A percentile compares a stretch with the other conserved stretches of the same genome.
Evolutionary conservation across 2,888 invertebrate genomes (phyloP).

Genomic region (Sycophila texana): DNA sequence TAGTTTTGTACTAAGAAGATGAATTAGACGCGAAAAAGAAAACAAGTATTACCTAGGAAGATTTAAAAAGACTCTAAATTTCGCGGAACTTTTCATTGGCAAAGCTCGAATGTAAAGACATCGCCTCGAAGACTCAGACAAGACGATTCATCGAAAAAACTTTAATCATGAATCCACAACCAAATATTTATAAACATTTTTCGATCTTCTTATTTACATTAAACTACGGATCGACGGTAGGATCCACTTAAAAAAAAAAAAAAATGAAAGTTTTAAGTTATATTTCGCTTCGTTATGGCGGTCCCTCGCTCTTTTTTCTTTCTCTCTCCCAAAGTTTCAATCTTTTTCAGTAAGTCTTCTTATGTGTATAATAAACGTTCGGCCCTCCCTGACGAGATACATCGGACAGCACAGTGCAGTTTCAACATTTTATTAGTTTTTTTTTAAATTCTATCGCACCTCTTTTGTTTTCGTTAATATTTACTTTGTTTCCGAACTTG

Average conservation of each 20-base stretch:
- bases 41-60: conserved; percentile 24
- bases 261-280: neutral
- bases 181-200: neutral
- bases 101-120: conserved; percentile 32
- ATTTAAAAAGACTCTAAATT: conserved; percentile 11
- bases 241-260: conserved; percentile 25
- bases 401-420: conserved; percentile 70
- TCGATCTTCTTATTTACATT: conserved; percentile 44
- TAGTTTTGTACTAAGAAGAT: conserved; percentile 23
- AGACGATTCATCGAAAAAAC: neutral
- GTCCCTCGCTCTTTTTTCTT: conserved; percentile 50
- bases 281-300: conserved; percentile 12
- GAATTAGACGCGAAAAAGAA: neutral
- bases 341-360: conserved; percentile 38
- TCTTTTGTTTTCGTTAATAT: conserved; percentile 58
- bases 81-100: conserved; percentile 20
- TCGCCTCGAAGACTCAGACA: neutral
- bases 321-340: conserved; percentile 39
- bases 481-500: conserved; percentile 58
- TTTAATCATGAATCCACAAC: conserved; percentile 13
- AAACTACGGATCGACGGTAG: conserved; percentile 39
- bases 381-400: conserved; percentile 67
- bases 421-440: conserved; percentile 36
- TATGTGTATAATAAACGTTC: conserved; percentile 63
- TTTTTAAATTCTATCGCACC: conserved; percentile 30